Evolutionary conservation across 2,797 vertebrate species (phyloP).

Genomic region (Champsocephalus gunnari): DNA sequence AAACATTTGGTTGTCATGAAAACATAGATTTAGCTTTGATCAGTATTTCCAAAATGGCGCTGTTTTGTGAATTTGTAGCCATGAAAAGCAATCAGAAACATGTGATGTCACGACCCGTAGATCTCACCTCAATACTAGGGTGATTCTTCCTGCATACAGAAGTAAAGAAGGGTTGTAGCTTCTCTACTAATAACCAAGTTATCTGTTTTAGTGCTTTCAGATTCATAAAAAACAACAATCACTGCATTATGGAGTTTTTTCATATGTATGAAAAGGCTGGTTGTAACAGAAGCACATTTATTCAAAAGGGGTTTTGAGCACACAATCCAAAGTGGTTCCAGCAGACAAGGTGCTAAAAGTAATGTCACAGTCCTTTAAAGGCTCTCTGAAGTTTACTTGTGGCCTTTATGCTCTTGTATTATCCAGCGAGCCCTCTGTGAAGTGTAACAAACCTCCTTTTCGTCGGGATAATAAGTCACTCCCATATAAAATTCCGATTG

Average conservation of each 20-base stretch:
- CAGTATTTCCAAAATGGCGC: neutral
- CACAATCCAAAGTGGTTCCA: constrained; percentile 37
- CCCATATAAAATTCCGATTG: constrained; percentile 77
- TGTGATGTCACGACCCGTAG: neutral
- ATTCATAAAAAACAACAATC: constrained; percentile 17
- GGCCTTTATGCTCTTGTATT: constrained; percentile 72
- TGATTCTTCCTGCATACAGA: constrained; percentile 13
- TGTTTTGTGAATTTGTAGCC: too few relatives aligned
- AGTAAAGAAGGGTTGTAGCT: neutral
- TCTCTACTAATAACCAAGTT: constrained; percentile 13
- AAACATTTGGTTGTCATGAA: constrained; percentile 13
- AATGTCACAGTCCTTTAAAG: constrained; percentile 61
- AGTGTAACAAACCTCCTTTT: constrained; percentile 66
- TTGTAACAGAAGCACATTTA: constrained; percentile 48
- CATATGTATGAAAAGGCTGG: constrained; percentile 28
- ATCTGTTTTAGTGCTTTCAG: constrained; percentile 13
- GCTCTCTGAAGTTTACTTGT: constrained; percentile 67
- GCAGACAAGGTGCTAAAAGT: constrained; percentile 56
- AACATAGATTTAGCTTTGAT: neutral
- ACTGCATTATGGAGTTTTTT: constrained; percentile 42
- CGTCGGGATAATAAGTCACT: constrained; percentile 74
- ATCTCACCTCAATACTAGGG: constrained; percentile 19
- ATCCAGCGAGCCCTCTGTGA: constrained; percentile 59
- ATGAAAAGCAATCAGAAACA: constrained; percentile 11
- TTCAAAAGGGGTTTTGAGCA: constrained; percentile 36